Base-by-base conservation (phyloP, 2,888 invertebrate species). In the Metellina segmentata region DNA sequence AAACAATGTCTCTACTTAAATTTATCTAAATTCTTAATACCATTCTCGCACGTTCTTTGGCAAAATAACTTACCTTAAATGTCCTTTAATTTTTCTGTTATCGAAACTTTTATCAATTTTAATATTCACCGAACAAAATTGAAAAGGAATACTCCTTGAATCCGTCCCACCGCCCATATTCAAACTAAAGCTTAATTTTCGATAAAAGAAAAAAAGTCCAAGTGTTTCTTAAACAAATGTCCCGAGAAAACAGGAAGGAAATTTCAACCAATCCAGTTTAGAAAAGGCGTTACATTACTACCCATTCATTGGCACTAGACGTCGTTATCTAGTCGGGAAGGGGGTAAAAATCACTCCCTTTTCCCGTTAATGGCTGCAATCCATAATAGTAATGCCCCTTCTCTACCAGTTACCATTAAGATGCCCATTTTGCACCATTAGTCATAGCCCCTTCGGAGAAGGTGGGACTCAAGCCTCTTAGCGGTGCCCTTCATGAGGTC, bases 341-440 rank as follows among this genome's bases (percentile, higher is more conserved):
- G 81, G 20, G 72, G 70, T 72, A 81, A 87, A 86, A 87, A 87
- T 87, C 81, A 19, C 71, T 81, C 51, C 72, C 69, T 48, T 81
- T 52, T n/a, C 19, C 87, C 71, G 78, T 87, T 87, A 77, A 87
- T 79, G 78, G 20, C 61, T 6, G 13, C 81, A 69, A 81, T 81
- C 81, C 70, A 86, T 86, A 71, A 78, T 78, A 78, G 72, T 83
- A 83, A 74, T 83, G 78, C 71, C 53, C 48, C 51, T 52, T 78
- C 69, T 49, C 52, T 49, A 51, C 82, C 20, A 52, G 49, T 82
- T 51, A 7, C 71, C 82, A 72, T 82, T 72, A 82, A 83, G 72
- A 7, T 52, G n/a, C 16, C 71, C 74, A 83, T 74, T 86, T 77
- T 69, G 20, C 49, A 34, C 61, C 75, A 7, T 69, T 20, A 78